Conservation (phyloP, 1,140 invertebrate genomes). For the Procambarus clarkii region DNA sequence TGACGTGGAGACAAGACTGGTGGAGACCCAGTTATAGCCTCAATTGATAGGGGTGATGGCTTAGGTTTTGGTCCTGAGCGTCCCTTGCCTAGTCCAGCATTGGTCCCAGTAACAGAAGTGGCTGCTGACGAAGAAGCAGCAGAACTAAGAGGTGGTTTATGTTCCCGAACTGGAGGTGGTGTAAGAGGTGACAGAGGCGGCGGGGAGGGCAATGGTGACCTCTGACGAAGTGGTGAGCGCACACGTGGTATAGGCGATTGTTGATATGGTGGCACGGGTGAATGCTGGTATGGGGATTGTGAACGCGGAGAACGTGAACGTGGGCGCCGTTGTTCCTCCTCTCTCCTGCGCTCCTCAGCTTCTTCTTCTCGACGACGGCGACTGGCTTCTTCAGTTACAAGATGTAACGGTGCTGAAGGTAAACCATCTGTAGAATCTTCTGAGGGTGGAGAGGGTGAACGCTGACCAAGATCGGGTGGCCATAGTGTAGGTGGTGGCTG, state of each 20-base stretch:
- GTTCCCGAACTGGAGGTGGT: slow-evolving; percentile 53
- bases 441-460: slow-evolving; percentile 67
- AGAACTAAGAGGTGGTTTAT: slow-evolving; percentile 10
- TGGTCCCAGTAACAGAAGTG: slow-evolving; percentile 13
- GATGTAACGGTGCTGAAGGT: slow-evolving; percentile 63
- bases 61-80: slow-evolving; percentile 71
- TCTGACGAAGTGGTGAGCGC: slow-evolving; percentile 41
- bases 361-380: slow-evolving; percentile 67
- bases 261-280: slow-evolving; percentile 3
- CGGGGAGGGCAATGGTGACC: slow-evolving; percentile 56
- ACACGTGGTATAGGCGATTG: slow-evolving; percentile 1
- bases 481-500: slow-evolving; percentile 38
- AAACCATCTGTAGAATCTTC: slow-evolving; percentile 59
- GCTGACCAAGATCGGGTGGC: slow-evolving; percentile 39
- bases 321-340: slow-evolving; percentile 53
- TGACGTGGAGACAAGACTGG: slow-evolving; percentile 72
- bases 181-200: slow-evolving; percentile 41
- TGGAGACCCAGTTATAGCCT: slow-evolving; percentile 64
- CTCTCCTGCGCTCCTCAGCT: slow-evolving; percentile 67
- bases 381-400: slow-evolving; percentile 71
- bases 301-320: slow-evolving; percentile 56
- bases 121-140: slow-evolving; percentile 51
- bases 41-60: slow-evolving; percentile 72
- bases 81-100: slow-evolving; percentile 36
- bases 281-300: slow-evolving; percentile 23